Evolutionary conservation across 2,888 invertebrate species (phyloP).

Genomic region (Pasiphila rectangulata): DNA sequence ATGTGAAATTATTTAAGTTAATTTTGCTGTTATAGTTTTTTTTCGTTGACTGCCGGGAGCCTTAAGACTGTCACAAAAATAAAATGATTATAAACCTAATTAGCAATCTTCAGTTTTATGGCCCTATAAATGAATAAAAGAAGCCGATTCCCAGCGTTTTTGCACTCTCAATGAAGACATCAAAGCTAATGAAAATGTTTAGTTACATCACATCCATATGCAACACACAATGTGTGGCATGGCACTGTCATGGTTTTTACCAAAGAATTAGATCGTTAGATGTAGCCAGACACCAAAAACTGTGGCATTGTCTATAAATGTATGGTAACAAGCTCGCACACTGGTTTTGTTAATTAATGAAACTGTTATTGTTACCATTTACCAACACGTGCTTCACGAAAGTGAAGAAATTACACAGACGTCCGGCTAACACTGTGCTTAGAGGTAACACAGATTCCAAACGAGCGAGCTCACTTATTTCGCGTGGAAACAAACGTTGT

Average conservation of each 20-base stretch:
- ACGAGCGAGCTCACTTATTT: too few relatives aligned
- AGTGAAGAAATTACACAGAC: too few relatives aligned
- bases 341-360: too few relatives aligned
- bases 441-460: too few relatives aligned
- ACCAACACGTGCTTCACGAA: too few relatives aligned
- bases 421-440: too few relatives aligned
- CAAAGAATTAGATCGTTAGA: not conserved
- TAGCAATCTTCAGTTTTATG: constrained; percentile 72
- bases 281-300: not conserved
- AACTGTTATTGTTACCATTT: too few relatives aligned
- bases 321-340: too few relatives aligned
- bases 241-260: constrained; percentile 14
- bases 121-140: constrained; percentile 70
- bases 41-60: constrained; percentile 16
- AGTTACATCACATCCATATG: constrained; percentile 51
- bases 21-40: too few relatives aligned
- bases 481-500: too few relatives aligned
- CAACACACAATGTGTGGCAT: constrained; percentile 33
- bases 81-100: constrained; percentile 70
- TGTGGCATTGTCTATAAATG: too few relatives aligned
- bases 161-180: constrained; percentile 59
- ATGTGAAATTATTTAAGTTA: too few relatives aligned
- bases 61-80: constrained; percentile 53
- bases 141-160: constrained; percentile 59
- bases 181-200: constrained; percentile 57